These are phyloP conservation scores for Thymelicus sylvestris DNA, from an alignment of 2,888 invertebrate species.

Conservation along the genomic window DNA sequence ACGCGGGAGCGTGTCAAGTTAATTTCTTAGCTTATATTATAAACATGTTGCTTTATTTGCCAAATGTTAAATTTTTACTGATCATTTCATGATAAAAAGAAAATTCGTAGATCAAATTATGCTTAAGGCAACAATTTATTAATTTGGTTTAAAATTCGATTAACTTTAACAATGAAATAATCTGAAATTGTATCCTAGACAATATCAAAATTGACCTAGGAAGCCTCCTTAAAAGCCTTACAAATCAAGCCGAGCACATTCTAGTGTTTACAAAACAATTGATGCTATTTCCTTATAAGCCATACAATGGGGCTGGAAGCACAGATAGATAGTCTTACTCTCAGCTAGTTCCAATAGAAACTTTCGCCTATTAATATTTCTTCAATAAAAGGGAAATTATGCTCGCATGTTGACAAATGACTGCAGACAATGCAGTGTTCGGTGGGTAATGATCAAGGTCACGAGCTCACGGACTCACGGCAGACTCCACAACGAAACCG, in stretches of 20 bases:
- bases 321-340: conserved; percentile 23
- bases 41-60: no score
- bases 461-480: conserved; percentile 41
- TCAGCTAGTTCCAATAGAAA: conserved; percentile 49
- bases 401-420: conserved; percentile 63
- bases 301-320: conserved; percentile 20
- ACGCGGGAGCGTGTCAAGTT: no score
- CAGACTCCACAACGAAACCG: conserved; percentile 51
- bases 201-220: no score
- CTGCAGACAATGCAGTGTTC: conserved; percentile 64
- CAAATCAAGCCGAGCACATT: neutral
- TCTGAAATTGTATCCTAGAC: no score
- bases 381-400: conserved; percentile 74
- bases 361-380: conserved; percentile 73
- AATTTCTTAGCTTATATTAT: no score
- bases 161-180: no score
- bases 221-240: neutral
- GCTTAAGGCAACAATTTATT: no score
- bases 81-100: no score
- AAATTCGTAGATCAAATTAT: no score
- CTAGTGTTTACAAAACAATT: conserved; percentile 43
- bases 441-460: conserved; percentile 67
- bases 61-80: no score
- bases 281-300: conserved; percentile 55
- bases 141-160: no score